Evolutionary conservation across 1,140 invertebrate species (phyloP).

Genomic region (Lepidostoma basale): DNA sequence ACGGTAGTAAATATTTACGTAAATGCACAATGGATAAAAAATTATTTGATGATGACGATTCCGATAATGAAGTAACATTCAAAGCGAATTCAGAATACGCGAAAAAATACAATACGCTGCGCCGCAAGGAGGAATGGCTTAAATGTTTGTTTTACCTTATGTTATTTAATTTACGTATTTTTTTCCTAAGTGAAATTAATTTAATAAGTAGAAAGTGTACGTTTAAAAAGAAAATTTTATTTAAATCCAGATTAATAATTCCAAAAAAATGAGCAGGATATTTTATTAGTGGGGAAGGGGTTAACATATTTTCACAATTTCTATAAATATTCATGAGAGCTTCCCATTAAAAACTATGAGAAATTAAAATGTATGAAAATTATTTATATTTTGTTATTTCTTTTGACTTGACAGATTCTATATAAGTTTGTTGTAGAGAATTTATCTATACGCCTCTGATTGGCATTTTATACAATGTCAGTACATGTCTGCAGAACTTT

Average conservation of each 20-base stretch:
- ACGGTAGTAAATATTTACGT: too few species aligned
- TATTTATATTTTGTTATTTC: too few species aligned
- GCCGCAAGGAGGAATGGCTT: conserved; percentile 83
- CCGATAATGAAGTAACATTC: conserved; percentile 61
- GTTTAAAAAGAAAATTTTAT: not conserved
- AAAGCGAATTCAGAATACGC: conserved; percentile 82
- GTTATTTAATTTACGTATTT: conserved; percentile 32
- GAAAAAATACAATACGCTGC: conserved; percentile 78
- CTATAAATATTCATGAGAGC: too few species aligned
- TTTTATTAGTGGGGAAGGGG: not conserved
- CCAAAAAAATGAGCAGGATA: not conserved
- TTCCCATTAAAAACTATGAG: too few species aligned
- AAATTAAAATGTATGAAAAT: too few species aligned
- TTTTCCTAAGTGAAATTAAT: not conserved
- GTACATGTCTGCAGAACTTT: too few species aligned
- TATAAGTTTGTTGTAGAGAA: too few species aligned
- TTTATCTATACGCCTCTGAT: too few species aligned
- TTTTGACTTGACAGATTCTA: too few species aligned
- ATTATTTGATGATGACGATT: conserved; percentile 49
- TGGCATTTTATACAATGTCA: too few species aligned
- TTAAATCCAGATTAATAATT: not conserved
- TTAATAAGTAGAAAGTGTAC: not conserved
- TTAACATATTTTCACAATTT: not conserved
- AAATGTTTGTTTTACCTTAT: conserved; percentile 78
- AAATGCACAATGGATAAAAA: conserved; percentile 35